phyloP scores from a whole-genome alignment of 2,113 vertebrate species.

The Tringa solitaria region DNA sequence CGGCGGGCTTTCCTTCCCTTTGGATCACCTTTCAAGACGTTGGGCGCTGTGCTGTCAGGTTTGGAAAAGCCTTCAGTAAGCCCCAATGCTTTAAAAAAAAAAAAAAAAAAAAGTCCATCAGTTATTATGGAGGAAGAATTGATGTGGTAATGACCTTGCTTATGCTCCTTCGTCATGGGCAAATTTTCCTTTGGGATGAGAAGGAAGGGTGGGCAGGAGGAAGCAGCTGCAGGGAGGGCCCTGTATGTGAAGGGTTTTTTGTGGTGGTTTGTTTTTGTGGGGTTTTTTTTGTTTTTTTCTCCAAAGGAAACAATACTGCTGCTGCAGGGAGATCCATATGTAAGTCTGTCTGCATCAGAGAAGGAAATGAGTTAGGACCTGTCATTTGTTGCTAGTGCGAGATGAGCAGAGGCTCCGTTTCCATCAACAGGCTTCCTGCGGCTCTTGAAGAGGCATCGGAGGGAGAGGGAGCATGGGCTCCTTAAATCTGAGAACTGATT shows the following conservation, averaged over 20 bases:
- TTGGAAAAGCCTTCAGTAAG: neutral
- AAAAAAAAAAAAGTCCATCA: too few species aligned
- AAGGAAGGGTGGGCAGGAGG: neutral
- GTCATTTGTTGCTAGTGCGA: neutral
- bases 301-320: neutral
- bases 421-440: neutral
- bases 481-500: neutral
- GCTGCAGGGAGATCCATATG: neutral
- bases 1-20: rapidly evolving
- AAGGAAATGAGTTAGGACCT: neutral
- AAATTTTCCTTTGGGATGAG: neutral
- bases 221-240: constrained; percentile 32
- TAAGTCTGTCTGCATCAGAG: neutral
- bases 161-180: neutral
- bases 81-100: neutral
- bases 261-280: too few species aligned
- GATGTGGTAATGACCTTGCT: neutral
- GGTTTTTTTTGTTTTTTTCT: neutral
- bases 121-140: neutral
- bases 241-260: rapidly evolving
- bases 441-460: neutral
- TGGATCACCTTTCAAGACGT: neutral
- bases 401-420: neutral
- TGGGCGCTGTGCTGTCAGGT: neutral
- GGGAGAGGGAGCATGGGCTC: neutral